Base-by-base conservation (phyloP, 1,140 invertebrate genomes). In the Sycophaga agraensis region DNA sequence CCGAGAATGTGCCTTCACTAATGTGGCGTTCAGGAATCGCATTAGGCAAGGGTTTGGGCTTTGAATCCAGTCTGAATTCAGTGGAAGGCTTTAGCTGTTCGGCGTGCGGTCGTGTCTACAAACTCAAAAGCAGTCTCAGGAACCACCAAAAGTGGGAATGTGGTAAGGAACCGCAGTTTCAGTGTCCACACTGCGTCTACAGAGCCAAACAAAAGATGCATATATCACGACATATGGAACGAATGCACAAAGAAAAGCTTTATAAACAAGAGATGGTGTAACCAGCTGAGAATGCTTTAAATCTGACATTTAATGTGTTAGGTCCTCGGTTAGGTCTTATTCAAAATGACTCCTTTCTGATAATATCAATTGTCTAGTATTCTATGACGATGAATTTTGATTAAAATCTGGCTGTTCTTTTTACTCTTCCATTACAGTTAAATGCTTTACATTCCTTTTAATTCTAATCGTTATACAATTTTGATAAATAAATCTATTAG, bases 91-190 rank as follows among this genome's bases (percentile, higher is more conserved):
- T 91, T 76, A 87, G 88, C 69, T 91, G 89, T 75, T 83, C 87
- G 14, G 88, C 89, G 67, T 93, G 91, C 75, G 90, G 89, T 50
- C 84, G 90, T 40, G 86, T 89, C 48, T 93, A 93, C 80, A 92
- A 92, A 74, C 82, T 92, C 42, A 92, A 92, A 77, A 91, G 89
- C 60, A 92, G 90, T 68, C 80, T 93, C 70, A 83, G 90, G 19
- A 93, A 92, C 73, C 90, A 92, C 74, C 90, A 91, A 79, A 92
- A 92, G 75, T 93, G 90, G 90, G 91, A 93, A 73, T 93, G 91
- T 75, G 90, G 89, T 66, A 91, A 91, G 76, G 89, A 91, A 74
- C 89, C 90, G 0, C 89, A 91, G 73, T 92, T 91, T 72, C 87
- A 89, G 68, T 92, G 90, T 77, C 88, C 88, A 5, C 89, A 89